Conservation (phyloP, 2,113 vertebrate genomes). For the Macaca nemestrina region DNA sequence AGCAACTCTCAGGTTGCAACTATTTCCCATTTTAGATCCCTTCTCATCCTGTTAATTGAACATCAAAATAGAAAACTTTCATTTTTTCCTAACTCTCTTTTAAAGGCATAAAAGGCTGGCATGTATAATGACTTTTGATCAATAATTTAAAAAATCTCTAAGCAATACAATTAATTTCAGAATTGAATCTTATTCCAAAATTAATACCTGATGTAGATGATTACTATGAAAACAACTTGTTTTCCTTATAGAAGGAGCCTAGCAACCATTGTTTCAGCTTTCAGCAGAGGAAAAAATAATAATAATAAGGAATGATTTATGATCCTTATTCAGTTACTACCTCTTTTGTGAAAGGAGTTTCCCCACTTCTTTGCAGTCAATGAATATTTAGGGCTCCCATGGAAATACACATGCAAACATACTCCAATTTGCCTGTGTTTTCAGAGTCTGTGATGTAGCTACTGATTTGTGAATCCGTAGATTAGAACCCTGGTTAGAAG, state of each 20-base stretch:
- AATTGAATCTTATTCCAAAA: conserved; percentile 9
- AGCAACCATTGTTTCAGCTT: background rate
- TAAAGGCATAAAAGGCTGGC: conserved; percentile 21
- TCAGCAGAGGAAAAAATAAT: background rate
- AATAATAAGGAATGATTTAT: background rate
- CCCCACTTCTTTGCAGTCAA: background rate
- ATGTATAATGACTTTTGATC: background rate
- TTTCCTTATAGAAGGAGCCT: background rate
- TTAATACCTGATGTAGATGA: background rate
- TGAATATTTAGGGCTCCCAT: background rate
- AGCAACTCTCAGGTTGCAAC: background rate
- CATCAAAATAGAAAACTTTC: conserved; percentile 41
- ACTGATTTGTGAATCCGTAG: background rate
- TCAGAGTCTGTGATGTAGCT: background rate
- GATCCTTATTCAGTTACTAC: background rate
- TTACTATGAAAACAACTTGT: background rate
- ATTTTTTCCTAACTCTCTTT: conserved; percentile 41
- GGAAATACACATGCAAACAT: background rate
- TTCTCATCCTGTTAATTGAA: conserved; percentile 64
- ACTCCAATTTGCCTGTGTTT: background rate
- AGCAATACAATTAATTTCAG: background rate
- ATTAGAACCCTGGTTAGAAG: background rate
- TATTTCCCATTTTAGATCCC: conserved; percentile 57
- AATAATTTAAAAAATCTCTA: conserved; percentile 53
- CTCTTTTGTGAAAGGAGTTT: background rate